Evolutionary conservation across 2,113 vertebrate genomes (phyloP).

Genomic region (Sakesphorus luctuosus): DNA sequence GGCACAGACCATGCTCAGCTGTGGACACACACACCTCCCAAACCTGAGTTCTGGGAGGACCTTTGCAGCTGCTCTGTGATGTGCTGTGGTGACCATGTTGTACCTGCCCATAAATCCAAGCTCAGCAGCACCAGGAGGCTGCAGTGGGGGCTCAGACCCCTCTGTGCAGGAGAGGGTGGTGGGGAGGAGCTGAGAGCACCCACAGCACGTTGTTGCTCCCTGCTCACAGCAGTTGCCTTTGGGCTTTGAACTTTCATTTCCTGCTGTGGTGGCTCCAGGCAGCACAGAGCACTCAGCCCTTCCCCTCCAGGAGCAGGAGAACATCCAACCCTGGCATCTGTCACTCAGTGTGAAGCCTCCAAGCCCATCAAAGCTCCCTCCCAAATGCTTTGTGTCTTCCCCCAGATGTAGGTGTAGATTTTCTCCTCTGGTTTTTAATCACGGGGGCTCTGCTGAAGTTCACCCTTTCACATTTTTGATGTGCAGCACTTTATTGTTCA

Average conservation of each 20-base stretch:
- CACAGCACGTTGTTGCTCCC: not conserved
- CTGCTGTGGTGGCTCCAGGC: not conserved
- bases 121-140: not conserved
- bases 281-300: fast-evolving
- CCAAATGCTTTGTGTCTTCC: constrained; percentile 11
- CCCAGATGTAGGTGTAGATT: not conserved
- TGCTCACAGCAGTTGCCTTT: not conserved
- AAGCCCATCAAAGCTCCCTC: not conserved
- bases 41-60: fast-evolving
- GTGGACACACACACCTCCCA: fast-evolving
- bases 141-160: fast-evolving
- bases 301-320: not conserved
- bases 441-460: not conserved
- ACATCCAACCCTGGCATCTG: not conserved
- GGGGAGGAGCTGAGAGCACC: not conserved
- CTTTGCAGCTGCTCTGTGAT: fast-evolving
- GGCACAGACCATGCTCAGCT: not conserved
- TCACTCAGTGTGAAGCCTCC: not conserved
- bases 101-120: not conserved
- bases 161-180: not conserved
- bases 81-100: fast-evolving
- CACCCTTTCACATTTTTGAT: constrained; percentile 49
- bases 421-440: constrained; percentile 34
- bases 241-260: not conserved
- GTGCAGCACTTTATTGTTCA: constrained; percentile 58